These are phyloP conservation scores for Arrhamphus sclerolepis DNA, from an alignment of 2,797 vertebrate species.

Conservation along the genomic window DNA sequence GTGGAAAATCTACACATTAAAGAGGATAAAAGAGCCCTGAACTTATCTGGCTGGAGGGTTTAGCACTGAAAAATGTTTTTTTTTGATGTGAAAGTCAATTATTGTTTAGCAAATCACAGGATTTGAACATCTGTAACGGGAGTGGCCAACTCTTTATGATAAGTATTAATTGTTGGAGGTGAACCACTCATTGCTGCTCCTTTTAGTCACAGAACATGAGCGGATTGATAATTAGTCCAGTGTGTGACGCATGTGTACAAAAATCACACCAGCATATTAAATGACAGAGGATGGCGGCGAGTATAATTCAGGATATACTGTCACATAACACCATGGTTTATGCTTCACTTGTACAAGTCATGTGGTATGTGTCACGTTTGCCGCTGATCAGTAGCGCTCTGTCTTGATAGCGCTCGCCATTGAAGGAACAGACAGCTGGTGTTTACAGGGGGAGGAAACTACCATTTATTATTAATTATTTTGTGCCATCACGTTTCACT, in stretches of 20 bases:
- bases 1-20: slow-evolving; percentile 11
- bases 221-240: slow-evolving; percentile 2
- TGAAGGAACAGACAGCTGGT: neutral
- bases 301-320: too few relatives aligned
- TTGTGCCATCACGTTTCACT: neutral
- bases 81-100: slow-evolving; percentile 21
- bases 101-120: slow-evolving; percentile 4
- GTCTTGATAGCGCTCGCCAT: neutral
- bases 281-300: too few relatives aligned
- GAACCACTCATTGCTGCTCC: slow-evolving; percentile 14
- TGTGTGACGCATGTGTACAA: slow-evolving; percentile 23
- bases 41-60: slow-evolving; percentile 1
- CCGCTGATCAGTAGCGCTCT: neutral
- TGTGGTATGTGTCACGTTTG: neutral
- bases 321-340: too few relatives aligned
- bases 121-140: slow-evolving; percentile 14
- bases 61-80: too few relatives aligned
- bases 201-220: slow-evolving; percentile 15
- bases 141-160: neutral
- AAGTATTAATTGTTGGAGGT: slow-evolving; percentile 9
- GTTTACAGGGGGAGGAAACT: slow-evolving; percentile 1
- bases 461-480: neutral
- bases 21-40: slow-evolving; percentile 1
- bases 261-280: too few relatives aligned
- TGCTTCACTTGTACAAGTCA: neutral